Percentiles rank a stretch among this genome's conserved stretches.
These are phyloP conservation scores for Caenorhabditis remanei DNA, from an alignment of 1,140 invertebrate genomes.

Conservation along the genomic window DNA sequence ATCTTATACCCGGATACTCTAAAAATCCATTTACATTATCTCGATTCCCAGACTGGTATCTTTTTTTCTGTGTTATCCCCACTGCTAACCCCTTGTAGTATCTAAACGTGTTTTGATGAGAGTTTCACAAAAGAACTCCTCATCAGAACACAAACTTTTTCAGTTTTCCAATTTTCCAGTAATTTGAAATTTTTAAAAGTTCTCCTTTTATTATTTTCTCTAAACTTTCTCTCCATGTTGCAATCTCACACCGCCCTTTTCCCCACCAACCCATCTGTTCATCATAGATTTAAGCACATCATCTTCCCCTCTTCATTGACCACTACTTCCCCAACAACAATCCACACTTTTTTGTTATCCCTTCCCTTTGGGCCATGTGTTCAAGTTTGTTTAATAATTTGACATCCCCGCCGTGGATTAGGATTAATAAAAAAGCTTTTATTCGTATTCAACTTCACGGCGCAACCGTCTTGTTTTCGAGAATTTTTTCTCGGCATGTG, in stretches of 20 bases:
- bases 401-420: too few relatives aligned
- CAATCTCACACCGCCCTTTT: not conserved
- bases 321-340: not conserved
- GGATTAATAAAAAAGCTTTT: too few relatives aligned
- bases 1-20: too few relatives aligned
- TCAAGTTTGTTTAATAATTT: too few relatives aligned
- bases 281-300: conserved; percentile 1
- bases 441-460: too few relatives aligned
- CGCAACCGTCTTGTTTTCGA: too few relatives aligned
- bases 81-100: conserved; percentile 20
- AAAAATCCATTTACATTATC: not conserved
- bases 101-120: not conserved
- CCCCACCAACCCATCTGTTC: not conserved
- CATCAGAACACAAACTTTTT: not conserved
- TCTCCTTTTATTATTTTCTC: not conserved
- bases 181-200: conserved; percentile 26
- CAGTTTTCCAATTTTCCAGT: conserved; percentile 4
- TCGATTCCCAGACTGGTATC: not conserved
- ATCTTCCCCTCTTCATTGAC: not conserved
- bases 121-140: not conserved
- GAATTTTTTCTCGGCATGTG: too few relatives aligned
- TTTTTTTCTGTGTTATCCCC: conserved; percentile 14
- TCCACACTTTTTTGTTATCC: too few relatives aligned
- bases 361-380: too few relatives aligned
- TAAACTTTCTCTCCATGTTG: not conserved